Conservation (phyloP, 2,888 invertebrate species). For the Drosophila nr. medialis region DNA sequence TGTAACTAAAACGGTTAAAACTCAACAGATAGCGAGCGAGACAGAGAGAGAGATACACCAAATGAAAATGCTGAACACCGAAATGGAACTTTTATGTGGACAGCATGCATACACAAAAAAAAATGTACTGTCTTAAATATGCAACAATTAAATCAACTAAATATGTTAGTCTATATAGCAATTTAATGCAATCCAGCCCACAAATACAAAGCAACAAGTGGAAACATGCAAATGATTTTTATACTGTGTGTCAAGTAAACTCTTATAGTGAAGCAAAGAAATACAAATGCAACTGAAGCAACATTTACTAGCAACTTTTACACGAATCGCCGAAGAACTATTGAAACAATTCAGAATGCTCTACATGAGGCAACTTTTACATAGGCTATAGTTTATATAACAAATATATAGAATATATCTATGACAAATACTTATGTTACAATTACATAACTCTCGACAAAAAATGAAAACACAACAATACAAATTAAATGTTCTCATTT, state of each 20-base stretch:
- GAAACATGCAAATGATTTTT: conserved; percentile 51
- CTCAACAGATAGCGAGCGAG: conserved; percentile 15
- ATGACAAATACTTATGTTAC: conserved; percentile 32
- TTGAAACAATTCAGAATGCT: conserved; percentile 29
- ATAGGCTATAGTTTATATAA: conserved; percentile 59
- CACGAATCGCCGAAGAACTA: conserved; percentile 58
- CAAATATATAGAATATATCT: conserved; percentile 63
- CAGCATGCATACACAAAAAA: conserved; percentile 43
- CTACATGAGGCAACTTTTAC: conserved; percentile 52
- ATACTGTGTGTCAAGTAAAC: conserved; percentile 52
- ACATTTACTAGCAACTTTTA: conserved; percentile 66
- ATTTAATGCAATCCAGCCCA: conserved; percentile 59
- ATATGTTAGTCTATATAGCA: conserved; percentile 31
- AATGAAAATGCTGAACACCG: conserved; percentile 70
- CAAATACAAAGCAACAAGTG: conserved; percentile 62
- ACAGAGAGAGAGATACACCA: conserved; percentile 23
- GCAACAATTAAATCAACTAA: conserved; percentile 54
- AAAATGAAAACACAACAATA: conserved; percentile 4
- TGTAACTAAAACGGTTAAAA: conserved; percentile 54
- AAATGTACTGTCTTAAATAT: conserved; percentile 44
- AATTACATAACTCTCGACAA: conserved; percentile 8
- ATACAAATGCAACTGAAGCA: conserved; percentile 33
- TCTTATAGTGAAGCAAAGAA: conserved; percentile 16
- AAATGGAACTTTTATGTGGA: conserved; percentile 66
- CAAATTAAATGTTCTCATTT: conserved; percentile 4